Base-by-base conservation (phyloP, 2,888 invertebrate genomes). In the Cantharis lateralis region DNA sequence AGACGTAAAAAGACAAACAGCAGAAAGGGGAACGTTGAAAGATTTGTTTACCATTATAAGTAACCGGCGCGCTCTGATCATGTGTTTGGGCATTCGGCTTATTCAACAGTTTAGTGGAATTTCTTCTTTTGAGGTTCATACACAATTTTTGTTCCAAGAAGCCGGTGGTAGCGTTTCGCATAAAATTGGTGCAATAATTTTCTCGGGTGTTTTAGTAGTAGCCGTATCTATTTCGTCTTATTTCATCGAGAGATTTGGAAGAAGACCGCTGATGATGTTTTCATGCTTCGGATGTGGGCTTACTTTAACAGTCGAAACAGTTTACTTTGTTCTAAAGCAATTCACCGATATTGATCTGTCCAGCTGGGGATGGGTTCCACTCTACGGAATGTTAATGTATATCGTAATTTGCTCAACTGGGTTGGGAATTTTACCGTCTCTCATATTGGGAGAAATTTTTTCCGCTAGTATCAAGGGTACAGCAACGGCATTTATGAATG, bases 21-120 rank as follows among this genome's bases (percentile, higher is more conserved):
- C n/a, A n/a, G 64, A 26, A 15, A 72, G 61, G 16, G 68, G 72
- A 5, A 72, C 20, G 1, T 24, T 28, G 13, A 11, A 48, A 9
- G 16, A 66, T 28, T n/a, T 72, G 10, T 68, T 72, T 1, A 66
- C 24, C 11, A 61, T 61, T 15, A 1, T 10, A 61, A 61, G 16
- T 10, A 72, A 66, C 24, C 20, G 68, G 13, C 61, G 91, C 86
- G 93, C 93, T 2, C 87, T 93, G 82, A 88, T 90, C 82, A 91
- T 93, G 72, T 89, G 91, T 74, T 84, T 92, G 16, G 90, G 90
- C n/a, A 87, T 93, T 20, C 89, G 91, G 81, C 89, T 90, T 1
- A 89, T 90, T 69, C 91, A 91, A 82, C 93, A 93, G 83, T 87
- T 92, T 63, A 91, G 91, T 81, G 92, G 92, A 1, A 91, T 91